A percentile compares a stretch with the other conserved stretches of the same genome.
phyloP scores from a whole-genome alignment of 2,888 invertebrate species.

The Eretmocerus hayati region DNA sequence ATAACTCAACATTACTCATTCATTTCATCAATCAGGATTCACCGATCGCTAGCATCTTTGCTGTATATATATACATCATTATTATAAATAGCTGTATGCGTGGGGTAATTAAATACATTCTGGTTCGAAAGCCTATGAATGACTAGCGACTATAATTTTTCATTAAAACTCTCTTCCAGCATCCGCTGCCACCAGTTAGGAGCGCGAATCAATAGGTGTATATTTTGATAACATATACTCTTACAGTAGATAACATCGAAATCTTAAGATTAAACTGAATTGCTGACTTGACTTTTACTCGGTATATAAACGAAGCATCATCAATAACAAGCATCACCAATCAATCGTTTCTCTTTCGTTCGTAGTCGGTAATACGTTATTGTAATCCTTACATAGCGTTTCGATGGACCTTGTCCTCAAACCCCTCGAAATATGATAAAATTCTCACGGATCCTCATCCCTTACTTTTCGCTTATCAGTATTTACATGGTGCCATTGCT shows the following conservation, averaged over 20 bases:
- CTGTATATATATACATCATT: constrained; percentile 40
- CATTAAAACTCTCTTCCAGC: constrained; percentile 2
- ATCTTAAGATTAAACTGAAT: constrained; percentile 21
- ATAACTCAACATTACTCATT: constrained; percentile 31
- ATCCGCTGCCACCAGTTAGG: background rate
- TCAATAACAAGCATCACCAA: constrained; percentile 18
- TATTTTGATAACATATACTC: constrained; percentile 10
- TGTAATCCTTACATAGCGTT: constrained; percentile 15
- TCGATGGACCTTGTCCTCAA: constrained; percentile 13
- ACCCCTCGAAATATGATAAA: constrained; percentile 20
- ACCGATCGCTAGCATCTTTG: constrained; percentile 25
- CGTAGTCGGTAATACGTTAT: constrained; percentile 12
- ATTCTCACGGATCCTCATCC: background rate
- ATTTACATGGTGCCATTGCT: constrained; percentile 10
- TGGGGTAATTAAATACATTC: constrained; percentile 42
- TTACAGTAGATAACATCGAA: constrained; percentile 25
- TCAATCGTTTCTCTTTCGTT: constrained; percentile 10
- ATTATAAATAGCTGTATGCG: constrained; percentile 40
- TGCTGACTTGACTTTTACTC: constrained; percentile 10
- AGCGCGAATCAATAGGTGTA: constrained; percentile 7
- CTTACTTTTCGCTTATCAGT: constrained; percentile 1
- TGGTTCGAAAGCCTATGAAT: constrained; percentile 38
- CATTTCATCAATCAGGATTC: constrained; percentile 19
- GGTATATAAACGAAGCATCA: constrained; percentile 30
- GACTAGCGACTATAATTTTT: constrained; percentile 35